Evolutionary conservation across 2,888 invertebrate species (phyloP).

Genomic region (Eudasyphora cyanicolor): DNA sequence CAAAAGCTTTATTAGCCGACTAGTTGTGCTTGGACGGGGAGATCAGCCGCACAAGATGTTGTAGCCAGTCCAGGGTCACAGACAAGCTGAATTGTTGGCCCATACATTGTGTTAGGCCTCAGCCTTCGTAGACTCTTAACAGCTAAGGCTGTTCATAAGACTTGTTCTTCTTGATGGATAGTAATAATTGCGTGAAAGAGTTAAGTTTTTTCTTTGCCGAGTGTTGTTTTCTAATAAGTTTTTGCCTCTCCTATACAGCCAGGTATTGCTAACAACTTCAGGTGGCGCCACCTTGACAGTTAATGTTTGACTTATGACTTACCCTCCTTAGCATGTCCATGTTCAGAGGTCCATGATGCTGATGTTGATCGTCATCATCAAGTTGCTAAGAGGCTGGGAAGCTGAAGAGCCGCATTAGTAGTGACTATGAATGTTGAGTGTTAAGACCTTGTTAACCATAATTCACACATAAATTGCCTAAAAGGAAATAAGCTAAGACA

Average conservation of each 20-base stretch:
- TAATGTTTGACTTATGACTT: slow-evolving; percentile 52
- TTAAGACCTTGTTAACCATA: slow-evolving; percentile 31
- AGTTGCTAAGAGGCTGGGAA: neutral
- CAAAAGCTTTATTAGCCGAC: slow-evolving; percentile 6
- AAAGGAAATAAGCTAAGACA: neutral
- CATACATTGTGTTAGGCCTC: neutral
- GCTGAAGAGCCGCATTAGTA: neutral
- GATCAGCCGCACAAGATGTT: neutral
- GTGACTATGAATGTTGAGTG: neutral
- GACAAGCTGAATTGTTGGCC: neutral
- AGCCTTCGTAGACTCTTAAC: neutral
- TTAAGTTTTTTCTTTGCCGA: neutral
- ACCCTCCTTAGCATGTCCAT: slow-evolving; percentile 15
- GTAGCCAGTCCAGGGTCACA: slow-evolving; percentile 36
- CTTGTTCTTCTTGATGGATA: neutral
- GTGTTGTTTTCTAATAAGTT: neutral
- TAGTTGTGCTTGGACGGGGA: neutral
- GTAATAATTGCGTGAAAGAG: neutral
- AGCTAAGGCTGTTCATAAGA: neutral
- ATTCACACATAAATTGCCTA: slow-evolving; percentile 32
- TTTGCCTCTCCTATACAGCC: neutral
- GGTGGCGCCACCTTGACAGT: slow-evolving; percentile 58
- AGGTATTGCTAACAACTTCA: neutral
- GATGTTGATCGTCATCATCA: neutral
- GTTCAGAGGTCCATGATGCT: too few species aligned